Conservation (phyloP, 2,113 vertebrate species). For the Trichechus manatus region DNA sequence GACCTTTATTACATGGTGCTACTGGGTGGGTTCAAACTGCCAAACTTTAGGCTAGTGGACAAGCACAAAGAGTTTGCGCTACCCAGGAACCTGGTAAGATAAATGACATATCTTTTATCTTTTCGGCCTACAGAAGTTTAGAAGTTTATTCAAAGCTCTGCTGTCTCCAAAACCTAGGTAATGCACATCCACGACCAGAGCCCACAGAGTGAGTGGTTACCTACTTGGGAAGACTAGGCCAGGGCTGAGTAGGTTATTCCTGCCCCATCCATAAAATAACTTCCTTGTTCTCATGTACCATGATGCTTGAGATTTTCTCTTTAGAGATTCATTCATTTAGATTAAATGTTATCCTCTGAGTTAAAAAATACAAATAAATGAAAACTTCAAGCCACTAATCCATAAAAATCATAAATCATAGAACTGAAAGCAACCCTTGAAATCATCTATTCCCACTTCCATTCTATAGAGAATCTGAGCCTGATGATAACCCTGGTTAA, state of each 20-base stretch:
- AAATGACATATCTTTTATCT: neutral
- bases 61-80: neutral
- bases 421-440: neutral
- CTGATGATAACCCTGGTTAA: neutral
- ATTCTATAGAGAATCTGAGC: neutral
- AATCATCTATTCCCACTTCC: neutral
- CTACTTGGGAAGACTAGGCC: neutral
- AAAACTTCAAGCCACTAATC: conserved; percentile 29
- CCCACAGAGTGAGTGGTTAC: neutral
- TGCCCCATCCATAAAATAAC: neutral
- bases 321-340: conserved; percentile 53
- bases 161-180: neutral
- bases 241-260: neutral
- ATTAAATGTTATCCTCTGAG: conserved; percentile 23
- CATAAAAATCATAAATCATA: conserved; percentile 29
- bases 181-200: neutral
- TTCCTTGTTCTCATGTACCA: neutral
- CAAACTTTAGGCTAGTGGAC: neutral
- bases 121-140: neutral
- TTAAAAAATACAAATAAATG: conserved; percentile 47
- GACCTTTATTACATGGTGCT: neutral
- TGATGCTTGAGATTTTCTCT: conserved; percentile 42
- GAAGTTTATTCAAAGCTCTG: neutral
- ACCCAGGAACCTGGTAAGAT: neutral
- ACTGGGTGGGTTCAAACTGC: neutral